phyloP scores from a whole-genome alignment of 2,797 vertebrate species.

The Denticeps clupeoides region DNA sequence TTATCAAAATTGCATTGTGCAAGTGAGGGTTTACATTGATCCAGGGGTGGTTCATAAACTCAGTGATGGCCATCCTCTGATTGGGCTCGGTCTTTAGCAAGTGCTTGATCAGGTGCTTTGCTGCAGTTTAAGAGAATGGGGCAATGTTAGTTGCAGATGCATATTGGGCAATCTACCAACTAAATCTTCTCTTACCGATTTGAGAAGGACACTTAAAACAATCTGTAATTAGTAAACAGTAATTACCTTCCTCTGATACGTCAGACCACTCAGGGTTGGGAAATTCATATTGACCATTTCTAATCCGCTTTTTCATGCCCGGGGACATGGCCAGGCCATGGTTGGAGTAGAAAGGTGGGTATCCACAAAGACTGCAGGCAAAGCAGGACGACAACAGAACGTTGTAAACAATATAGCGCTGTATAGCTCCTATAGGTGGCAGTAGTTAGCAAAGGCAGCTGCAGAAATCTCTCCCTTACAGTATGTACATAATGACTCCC shows the following conservation, averaged over 20 bases:
- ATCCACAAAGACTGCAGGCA: conserved; percentile 64
- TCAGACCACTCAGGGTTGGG: conserved; percentile 78
- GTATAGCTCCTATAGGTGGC: too few relatives aligned
- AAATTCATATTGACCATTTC: conserved; percentile 79
- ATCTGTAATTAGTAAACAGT: too few relatives aligned
- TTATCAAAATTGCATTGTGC: too few relatives aligned
- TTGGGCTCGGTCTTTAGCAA: conserved; percentile 76
- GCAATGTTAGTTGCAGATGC: neutral
- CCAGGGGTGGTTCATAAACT: conserved; percentile 81
- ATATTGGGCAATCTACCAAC: too few relatives aligned
- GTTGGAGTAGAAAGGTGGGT: conserved; percentile 80
- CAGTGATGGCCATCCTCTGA: conserved; percentile 73
- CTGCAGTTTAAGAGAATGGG: conserved; percentile 31
- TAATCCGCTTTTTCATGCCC: conserved; percentile 78
- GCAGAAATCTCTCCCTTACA: conserved; percentile 58
- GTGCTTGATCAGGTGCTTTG: conserved; percentile 73
- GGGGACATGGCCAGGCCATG: conserved; percentile 77
- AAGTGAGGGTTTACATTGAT: conserved; percentile 58
- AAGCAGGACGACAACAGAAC: neutral
- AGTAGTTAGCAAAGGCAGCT: too few relatives aligned
- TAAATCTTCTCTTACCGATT: too few relatives aligned
- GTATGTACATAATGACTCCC: conserved; percentile 82
- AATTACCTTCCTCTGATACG: conserved; percentile 75
- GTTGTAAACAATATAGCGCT: too few relatives aligned
- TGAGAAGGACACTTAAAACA: too few relatives aligned